Conservation (phyloP, 2,797 vertebrate genomes). For the Neosilurus mollespiculum region DNA sequence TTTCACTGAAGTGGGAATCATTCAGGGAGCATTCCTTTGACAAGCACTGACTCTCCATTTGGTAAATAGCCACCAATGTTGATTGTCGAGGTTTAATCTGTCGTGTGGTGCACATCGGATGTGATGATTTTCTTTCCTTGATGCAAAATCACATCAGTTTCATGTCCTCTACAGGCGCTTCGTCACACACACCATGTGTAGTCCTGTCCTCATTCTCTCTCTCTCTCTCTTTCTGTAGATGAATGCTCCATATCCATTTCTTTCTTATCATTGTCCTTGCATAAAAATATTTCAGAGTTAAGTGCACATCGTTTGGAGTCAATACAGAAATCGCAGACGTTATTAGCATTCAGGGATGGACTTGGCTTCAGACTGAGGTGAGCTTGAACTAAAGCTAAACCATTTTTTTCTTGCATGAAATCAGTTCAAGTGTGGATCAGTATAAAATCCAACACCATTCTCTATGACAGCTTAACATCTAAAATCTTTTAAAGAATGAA, state of each 20-base stretch:
- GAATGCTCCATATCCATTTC: not conserved
- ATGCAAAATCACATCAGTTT: not conserved
- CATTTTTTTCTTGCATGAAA: not conserved
- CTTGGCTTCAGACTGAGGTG: not conserved
- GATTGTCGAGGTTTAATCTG: not conserved
- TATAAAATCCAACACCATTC: not conserved
- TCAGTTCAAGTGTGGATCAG: not conserved
- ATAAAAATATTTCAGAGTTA: not conserved
- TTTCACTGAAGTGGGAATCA: not conserved
- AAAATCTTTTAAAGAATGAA: not conserved
- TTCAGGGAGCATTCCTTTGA: not conserved
- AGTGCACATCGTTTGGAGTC: not conserved
- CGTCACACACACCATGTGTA: not conserved
- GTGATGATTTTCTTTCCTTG: not conserved
- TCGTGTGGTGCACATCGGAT: not conserved
- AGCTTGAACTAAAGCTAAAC: too few relatives aligned
- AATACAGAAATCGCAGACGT: not conserved
- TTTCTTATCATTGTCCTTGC: not conserved
- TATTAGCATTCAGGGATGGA: not conserved
- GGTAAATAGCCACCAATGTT: not conserved
- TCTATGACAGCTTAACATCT: not conserved
- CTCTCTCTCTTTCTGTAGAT: not conserved
- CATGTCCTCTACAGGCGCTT: not conserved
- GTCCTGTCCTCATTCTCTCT: not conserved
- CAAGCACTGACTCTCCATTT: not conserved